Base-by-base conservation (phyloP, 2,888 invertebrate species). In the Acrobasis repandana region DNA sequence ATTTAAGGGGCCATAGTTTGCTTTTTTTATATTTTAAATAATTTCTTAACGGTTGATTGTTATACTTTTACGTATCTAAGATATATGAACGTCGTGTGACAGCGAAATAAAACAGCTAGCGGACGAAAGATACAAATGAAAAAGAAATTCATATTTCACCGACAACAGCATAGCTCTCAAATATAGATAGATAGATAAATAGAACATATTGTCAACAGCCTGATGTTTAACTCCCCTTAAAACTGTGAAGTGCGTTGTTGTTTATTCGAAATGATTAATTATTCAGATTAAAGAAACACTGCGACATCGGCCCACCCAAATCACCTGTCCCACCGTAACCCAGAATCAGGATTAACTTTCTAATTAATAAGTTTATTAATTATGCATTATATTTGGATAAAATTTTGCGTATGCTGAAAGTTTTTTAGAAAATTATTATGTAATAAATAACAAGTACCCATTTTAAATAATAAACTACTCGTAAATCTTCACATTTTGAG, bases 341-440 rank as follows among this genome's bases (percentile, higher is more conserved):
- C 54, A 14, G 38, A 14, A 43, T 38, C 11, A 11, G 54, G 38
- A 18, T 54, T 38, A 43, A 54, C 18, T 54, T 54, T 52, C 20
- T 54, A 54, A 54, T 54, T 54, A 54, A 54, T 54, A 54, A 54
- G 38, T 54, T 54, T 54, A 43, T 43, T 54, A 43, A 54, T 54
- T 20, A 43, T 52, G 16, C 34, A 52, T 54, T 36, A 36, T 36
- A 36, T 54, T 43, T 38, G 20, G 1, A 43, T 20, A 38, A 38
- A 52, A 56, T 11, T 56, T n/a, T 14, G 20, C 16, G 56, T 47
- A 15, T 33, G 20, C 47, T 15, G 47, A 20, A 54, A 54, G 20
- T 36, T 18, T 4, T 16, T 15, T 18, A 14, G 18, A 1, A 18
- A 54, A 14, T 5, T 16, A 18, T 54, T 38, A 38, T 34, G n/a